Evolutionary conservation across 2,797 vertebrate species (phyloP), one percentile per base, ranked within the genome.

Genomic region (Takifugu ocellatus): DNA sequence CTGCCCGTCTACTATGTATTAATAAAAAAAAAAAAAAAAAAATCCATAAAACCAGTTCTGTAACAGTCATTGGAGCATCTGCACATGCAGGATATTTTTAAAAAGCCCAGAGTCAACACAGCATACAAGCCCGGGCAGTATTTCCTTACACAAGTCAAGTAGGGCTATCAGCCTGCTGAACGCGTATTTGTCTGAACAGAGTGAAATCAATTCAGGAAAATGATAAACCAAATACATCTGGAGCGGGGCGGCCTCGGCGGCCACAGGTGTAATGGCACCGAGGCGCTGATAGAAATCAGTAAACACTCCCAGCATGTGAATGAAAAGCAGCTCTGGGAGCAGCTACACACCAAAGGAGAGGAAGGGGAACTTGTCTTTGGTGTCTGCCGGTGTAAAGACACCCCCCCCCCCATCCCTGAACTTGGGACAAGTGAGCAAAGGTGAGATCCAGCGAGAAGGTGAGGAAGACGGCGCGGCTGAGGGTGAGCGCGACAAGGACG

Each of bases 271-370:
- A 82, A 82, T 66, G 68, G 63, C 66, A 75, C 78, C 83, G 68
- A 75, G 74, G 76, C 68, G 53, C 68, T 61, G 80, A 83, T 82
- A 81, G 63, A 51, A 77, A 88, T 87, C 81, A 70, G 78, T 66
- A 82, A 83, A 84, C 77, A 78, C 65, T 60, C 56, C 51, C 43
- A 55, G 57, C 51, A 68, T 56, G 57, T 77, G 70, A 80, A 80
- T 54, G 61, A 75, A 76, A 74, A 71, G 57, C 70, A 60, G 67
- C 59, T 43, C 49, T 56, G 59, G 14, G 58, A 61, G 15, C 55
- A 51, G 44, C 56, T 51, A 54, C 55, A 66, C 62, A 54, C 5
- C 25, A 51, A 16, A 48, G 44, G 39, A 27, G 10, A 26, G 25
- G n/a, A 9, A 12, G 16, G 29, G 21, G n/a, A 44, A n/a, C 25